phyloP scores from a whole-genome alignment of 2,888 invertebrate genomes.

The Ceramica pisi region DNA sequence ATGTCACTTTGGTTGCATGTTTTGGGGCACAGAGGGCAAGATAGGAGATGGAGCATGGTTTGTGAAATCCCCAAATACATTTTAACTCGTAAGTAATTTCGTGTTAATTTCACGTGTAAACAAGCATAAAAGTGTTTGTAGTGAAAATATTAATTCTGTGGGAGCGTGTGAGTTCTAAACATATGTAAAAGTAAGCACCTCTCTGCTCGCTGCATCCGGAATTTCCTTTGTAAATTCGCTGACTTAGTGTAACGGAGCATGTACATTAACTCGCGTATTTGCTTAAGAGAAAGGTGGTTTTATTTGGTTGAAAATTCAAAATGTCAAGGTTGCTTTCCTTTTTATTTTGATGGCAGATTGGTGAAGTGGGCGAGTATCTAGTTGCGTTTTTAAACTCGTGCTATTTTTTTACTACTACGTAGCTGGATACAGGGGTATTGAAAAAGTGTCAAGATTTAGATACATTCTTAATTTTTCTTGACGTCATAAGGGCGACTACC shows the following conservation, averaged over 20 bases:
- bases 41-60: no score
- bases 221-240: slow-evolving; percentile 70
- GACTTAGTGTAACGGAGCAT: slow-evolving; percentile 58
- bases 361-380: no score
- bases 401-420: no score
- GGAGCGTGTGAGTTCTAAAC: slow-evolving; percentile 50
- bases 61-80: not conserved
- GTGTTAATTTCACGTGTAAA: slow-evolving; percentile 31
- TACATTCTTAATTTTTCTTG: no score
- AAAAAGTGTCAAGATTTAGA: no score
- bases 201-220: slow-evolving; percentile 62
- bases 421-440: no score
- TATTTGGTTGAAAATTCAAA: not conserved
- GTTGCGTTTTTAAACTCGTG: no score
- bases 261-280: slow-evolving; percentile 36
- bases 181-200: slow-evolving; percentile 60
- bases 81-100: slow-evolving; percentile 4
- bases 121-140: slow-evolving; percentile 41
- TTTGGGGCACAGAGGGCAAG: no score
- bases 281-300: not conserved
- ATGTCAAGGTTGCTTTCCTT: no score
- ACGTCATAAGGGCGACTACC: no score
- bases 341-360: no score
- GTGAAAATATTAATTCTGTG: slow-evolving; percentile 56
- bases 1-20: no score